Base-by-base conservation (phyloP, 1,140 invertebrate genomes). In the Liolophura sinensis region DNA sequence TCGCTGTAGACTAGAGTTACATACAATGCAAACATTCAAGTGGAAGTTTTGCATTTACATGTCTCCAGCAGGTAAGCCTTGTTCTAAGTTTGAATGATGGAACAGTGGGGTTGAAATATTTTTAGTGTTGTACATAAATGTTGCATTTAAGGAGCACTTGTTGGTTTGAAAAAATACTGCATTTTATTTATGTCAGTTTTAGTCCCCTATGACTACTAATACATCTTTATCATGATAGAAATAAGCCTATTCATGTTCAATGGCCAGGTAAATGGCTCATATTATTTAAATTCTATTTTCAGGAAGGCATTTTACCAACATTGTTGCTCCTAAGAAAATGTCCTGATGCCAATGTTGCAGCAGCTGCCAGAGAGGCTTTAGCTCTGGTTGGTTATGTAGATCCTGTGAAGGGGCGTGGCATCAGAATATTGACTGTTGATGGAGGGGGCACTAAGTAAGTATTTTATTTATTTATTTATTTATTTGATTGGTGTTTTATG, bases 401-500 rank as follows among this genome's bases (percentile, higher is more conserved):
- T 65, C 90, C 92, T 46, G 85, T 92, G 6, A 88, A 87, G 69
- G 89, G 89, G 7, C 84, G 86, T 64, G 94, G 95, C 7, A 91
- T 96, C 31, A 87, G 92, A 80, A 90, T 97, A 60, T 85, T 97
- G 16, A 88, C 92, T 0, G 92, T 97, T 70, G 95, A 97, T 87
- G 95, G 95, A 11, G 95, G 95, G 47, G 95, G 95, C 60, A 92
- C 92, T 60, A 85, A 87, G 88, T 88, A 84, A 78, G 71, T 40
- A 40, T n/a, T n/a, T n/a, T n/a, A n/a, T n/a, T n/a, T n/a, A n/a
- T n/a, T n/a, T n/a, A n/a, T n/a, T n/a, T n/a, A n/a, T n/a, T n/a
- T n/a, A n/a, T n/a, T n/a, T n/a, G n/a, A n/a, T n/a, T n/a, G n/a
- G n/a, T n/a, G n/a, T n/a, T n/a, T n/a, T n/a, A n/a, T n/a, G n/a